These are phyloP conservation scores for Rhodeus uyekii DNA, from an alignment of 2,797 vertebrate genomes.

Conservation along the genomic window DNA sequence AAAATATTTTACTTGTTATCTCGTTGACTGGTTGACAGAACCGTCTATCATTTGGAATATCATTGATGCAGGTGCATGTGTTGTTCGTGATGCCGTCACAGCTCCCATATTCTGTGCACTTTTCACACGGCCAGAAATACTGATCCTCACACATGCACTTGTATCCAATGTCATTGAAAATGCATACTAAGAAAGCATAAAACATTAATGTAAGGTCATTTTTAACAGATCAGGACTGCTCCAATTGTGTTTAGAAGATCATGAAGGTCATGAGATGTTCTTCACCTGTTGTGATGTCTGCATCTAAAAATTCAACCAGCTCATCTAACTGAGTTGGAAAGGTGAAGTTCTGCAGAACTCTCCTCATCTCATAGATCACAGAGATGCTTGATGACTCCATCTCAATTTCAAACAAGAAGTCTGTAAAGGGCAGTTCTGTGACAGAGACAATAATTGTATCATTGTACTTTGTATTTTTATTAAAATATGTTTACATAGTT, in stretches of 20 bases:
- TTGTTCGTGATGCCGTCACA: constrained; percentile 50
- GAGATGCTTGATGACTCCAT: constrained; percentile 10
- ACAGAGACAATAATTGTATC: not conserved
- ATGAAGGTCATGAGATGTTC: not conserved
- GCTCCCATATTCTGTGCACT: constrained; percentile 52
- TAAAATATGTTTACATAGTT: not conserved
- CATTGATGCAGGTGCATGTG: constrained; percentile 69
- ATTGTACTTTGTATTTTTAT: not conserved
- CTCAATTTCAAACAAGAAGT: constrained; percentile 51
- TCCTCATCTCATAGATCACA: constrained; percentile 27
- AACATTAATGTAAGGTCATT: not conserved
- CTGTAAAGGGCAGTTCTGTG: constrained; percentile 4
- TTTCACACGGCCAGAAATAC: constrained; percentile 55
- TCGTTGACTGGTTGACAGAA: constrained; percentile 75
- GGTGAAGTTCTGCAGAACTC: constrained; percentile 8
- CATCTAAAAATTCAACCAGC: constrained; percentile 43
- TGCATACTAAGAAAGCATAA: constrained; percentile 50
- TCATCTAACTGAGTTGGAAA: constrained; percentile 43
- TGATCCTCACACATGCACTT: constrained; percentile 54
- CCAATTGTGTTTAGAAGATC: not conserved
- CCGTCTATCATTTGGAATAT: constrained; percentile 65
- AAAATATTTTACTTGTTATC: constrained; percentile 50
- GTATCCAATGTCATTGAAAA: constrained; percentile 32
- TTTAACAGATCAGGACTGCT: not conserved
- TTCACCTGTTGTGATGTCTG: constrained; percentile 46